A percentile compares a stretch with the other conserved stretches of the same genome.
phyloP scores from a whole-genome alignment of 1,140 invertebrate genomes.

The Psilanteris sp. region DNA sequence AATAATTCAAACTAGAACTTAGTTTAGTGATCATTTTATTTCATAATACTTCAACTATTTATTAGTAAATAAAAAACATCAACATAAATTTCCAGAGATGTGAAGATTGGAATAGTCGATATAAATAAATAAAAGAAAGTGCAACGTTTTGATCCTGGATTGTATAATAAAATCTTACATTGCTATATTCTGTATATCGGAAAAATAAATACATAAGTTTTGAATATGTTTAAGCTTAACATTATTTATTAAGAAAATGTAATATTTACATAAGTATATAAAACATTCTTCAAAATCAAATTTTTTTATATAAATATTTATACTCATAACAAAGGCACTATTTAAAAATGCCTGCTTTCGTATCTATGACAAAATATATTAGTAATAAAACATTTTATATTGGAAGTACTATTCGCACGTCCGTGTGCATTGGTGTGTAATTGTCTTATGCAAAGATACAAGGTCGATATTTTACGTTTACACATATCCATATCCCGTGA shows the following conservation, averaged over 20 bases:
- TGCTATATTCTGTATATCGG: no score
- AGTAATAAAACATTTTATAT: slow-evolving; percentile 8
- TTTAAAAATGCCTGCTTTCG: slow-evolving; percentile 14
- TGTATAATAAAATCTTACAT: no score
- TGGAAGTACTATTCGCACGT: no score
- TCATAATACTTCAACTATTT: no score
- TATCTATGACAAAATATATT: slow-evolving; percentile 24
- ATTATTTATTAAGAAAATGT: slow-evolving; percentile 49
- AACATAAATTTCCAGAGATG: slow-evolving; percentile 73
- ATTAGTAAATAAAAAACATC: slow-evolving; percentile 5
- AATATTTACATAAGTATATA: slow-evolving; percentile 45
- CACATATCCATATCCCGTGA: no score
- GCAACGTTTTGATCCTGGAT: no score
- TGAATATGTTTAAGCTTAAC: slow-evolving; percentile 20
- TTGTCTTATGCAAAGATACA: no score
- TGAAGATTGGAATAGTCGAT: slow-evolving; percentile 74
- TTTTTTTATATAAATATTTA: not conserved
- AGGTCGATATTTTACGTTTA: no score
- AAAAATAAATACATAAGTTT: slow-evolving; percentile 1
- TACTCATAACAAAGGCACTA: slow-evolving; percentile 49
- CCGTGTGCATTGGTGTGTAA: no score
- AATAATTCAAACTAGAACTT: no score
- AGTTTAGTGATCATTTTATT: no score
- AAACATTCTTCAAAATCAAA: slow-evolving; percentile 13
- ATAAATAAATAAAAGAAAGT: slow-evolving; percentile 13